Percentiles rank a stretch among this genome's conserved stretches.
These are phyloP conservation scores for Xenopus laevis DNA, from an alignment of 2,113 vertebrate genomes.

Conservation along the genomic window DNA sequence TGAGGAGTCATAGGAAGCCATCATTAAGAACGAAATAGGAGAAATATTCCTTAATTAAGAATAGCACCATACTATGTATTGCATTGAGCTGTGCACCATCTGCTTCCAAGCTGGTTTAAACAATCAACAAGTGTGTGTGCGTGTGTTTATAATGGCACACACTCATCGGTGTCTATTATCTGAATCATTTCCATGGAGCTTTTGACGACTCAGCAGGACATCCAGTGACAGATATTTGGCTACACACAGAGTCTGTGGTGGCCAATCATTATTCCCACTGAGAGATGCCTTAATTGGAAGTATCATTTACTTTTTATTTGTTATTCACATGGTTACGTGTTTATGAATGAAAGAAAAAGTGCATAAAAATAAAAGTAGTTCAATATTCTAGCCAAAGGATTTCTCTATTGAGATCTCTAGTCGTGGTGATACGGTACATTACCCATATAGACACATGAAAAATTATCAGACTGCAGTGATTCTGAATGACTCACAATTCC, in stretches of 20 bases:
- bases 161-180: constrained; percentile 18
- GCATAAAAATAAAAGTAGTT: not conserved
- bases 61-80: constrained; percentile 2
- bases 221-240: constrained; percentile 20
- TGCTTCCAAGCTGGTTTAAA: constrained; percentile 11
- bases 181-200: constrained; percentile 42
- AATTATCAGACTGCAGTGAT: constrained; percentile 43
- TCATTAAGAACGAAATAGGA: constrained; percentile 5
- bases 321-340: constrained; percentile 3
- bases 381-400: not conserved
- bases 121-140: not conserved
- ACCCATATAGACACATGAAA: not conserved
- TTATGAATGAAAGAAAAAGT: constrained; percentile 6
- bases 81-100: not conserved
- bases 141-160: constrained; percentile 1
- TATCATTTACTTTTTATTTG: constrained; percentile 21
- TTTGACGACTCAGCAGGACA: constrained; percentile 15
- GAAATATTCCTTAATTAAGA: constrained; percentile 11
- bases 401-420: constrained; percentile 2
- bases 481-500: constrained; percentile 45
- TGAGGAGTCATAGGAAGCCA: not conserved
- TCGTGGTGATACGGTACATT: constrained; percentile 1
- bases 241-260: constrained; percentile 12
- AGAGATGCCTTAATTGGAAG: constrained; percentile 27
- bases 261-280: constrained; percentile 22